Evolutionary conservation across 2,888 invertebrate genomes (phyloP).

Genomic region (Drosophila infuscata): DNA sequence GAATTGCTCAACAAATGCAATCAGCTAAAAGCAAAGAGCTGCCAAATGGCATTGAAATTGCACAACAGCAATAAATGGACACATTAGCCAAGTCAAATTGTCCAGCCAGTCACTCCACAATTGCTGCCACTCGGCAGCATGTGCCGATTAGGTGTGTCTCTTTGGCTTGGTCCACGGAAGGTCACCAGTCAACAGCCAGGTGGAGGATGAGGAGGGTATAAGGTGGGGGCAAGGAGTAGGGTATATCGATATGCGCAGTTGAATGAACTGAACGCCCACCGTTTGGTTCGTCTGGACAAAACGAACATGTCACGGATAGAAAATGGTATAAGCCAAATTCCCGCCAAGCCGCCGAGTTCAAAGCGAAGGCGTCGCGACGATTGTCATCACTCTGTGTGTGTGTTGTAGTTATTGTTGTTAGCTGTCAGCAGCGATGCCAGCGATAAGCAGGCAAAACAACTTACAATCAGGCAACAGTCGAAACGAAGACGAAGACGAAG

Average conservation of each 20-base stretch:
- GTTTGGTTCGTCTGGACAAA: slow-evolving; percentile 30
- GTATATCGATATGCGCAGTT: slow-evolving; percentile 44
- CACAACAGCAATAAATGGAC: slow-evolving; percentile 53
- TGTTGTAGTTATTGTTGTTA: slow-evolving; percentile 24
- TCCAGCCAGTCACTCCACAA: slow-evolving; percentile 34
- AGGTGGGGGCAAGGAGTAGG: neutral
- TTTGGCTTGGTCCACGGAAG: slow-evolving; percentile 41
- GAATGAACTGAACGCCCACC: slow-evolving; percentile 70
- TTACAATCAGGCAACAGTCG: slow-evolving; percentile 20
- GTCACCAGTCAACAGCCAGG: slow-evolving; percentile 21
- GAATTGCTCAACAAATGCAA: slow-evolving; percentile 50
- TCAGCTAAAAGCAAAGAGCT: slow-evolving; percentile 42
- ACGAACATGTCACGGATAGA: slow-evolving; percentile 42
- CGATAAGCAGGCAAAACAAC: slow-evolving; percentile 49
- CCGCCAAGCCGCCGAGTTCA: slow-evolving; percentile 64
- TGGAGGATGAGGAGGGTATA: neutral
- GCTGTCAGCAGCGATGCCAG: slow-evolving; percentile 67
- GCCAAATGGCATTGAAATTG: slow-evolving; percentile 70
- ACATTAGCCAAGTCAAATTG: slow-evolving; percentile 52
- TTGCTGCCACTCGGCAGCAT: slow-evolving; percentile 20
- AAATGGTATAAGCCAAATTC: slow-evolving; percentile 22
- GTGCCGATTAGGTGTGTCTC: slow-evolving; percentile 49
- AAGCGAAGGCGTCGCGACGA: slow-evolving; percentile 55
- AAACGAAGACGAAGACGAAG: slow-evolving; percentile 15
- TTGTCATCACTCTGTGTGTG: neutral